phyloP scores from a whole-genome alignment of 1,140 invertebrate genomes.

The Harpegnathos saltator region DNA sequence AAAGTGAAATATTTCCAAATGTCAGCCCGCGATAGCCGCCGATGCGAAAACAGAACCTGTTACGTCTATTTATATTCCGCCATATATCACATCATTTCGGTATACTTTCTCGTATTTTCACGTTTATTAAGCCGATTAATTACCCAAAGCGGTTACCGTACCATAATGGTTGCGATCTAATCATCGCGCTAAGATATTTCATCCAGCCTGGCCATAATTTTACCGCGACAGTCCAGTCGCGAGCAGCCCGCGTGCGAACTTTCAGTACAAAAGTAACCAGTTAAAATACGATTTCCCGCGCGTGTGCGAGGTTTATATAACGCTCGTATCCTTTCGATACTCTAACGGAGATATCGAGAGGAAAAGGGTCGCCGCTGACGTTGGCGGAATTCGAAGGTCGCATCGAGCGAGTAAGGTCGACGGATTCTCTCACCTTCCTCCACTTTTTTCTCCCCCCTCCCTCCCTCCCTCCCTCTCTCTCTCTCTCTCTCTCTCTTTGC shows the following conservation, averaged over 20 bases:
- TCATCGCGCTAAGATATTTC: not conserved
- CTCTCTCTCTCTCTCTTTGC: too few relatives aligned
- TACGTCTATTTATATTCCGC: not conserved
- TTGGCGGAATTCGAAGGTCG: slow-evolving; percentile 45
- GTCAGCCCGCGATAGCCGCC: not conserved
- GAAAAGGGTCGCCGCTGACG: slow-evolving; percentile 29
- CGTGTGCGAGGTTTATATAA: slow-evolving; percentile 30
- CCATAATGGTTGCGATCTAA: slow-evolving; percentile 1
- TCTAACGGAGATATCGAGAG: slow-evolving; percentile 42
- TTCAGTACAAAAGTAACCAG: not conserved
- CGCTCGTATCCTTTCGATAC: slow-evolving; percentile 1
- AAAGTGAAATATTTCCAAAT: slow-evolving; percentile 32
- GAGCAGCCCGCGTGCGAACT: too few relatives aligned
- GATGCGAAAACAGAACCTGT: slow-evolving; percentile 21
- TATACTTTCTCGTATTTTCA: not conserved
- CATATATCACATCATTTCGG: not conserved
- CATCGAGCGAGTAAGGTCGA: slow-evolving; percentile 23
- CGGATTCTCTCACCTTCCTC: slow-evolving; percentile 15
- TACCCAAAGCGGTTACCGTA: slow-evolving; percentile 2
- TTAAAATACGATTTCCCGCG: slow-evolving; percentile 20
- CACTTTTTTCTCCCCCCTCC: too few relatives aligned
- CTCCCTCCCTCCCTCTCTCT: too few relatives aligned
- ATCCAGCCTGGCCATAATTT: not conserved
- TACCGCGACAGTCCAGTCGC: not conserved
- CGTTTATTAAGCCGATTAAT: not conserved